Percentiles rank a stretch among this genome's conserved stretches.
Conservation (phyloP, 2,888 invertebrate genomes). For the Celastrina argiolus region DNA sequence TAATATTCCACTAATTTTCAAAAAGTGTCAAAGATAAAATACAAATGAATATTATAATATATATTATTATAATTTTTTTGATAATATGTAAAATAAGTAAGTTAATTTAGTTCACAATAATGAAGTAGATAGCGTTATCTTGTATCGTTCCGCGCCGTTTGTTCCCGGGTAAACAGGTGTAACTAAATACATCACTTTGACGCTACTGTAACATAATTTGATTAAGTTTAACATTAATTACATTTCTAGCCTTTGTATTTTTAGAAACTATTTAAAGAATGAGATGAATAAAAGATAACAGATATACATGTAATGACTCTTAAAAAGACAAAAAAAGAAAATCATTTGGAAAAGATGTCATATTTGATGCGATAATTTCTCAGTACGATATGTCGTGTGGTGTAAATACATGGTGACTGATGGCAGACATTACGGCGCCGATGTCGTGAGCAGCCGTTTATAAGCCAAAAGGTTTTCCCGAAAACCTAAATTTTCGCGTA, state of each 20-base stretch:
- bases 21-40: neutral
- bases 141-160: conserved; percentile 12
- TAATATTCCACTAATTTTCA: neutral
- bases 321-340: neutral
- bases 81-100: neutral
- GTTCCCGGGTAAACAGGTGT: neutral
- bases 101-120: neutral
- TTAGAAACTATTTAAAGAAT: neutral
- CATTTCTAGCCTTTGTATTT: neutral
- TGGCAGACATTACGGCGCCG: conserved; percentile 48
- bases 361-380: neutral
- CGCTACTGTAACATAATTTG: conserved; percentile 5
- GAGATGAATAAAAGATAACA: too few relatives aligned
- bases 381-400: conserved; percentile 32
- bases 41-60: neutral
- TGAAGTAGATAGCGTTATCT: conserved; percentile 10
- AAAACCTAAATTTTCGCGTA: neutral
- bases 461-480: neutral
- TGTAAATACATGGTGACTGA: conserved; percentile 37
- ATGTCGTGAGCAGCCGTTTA: conserved; percentile 27
- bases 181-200: neutral
- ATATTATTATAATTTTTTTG: neutral
- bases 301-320: neutral
- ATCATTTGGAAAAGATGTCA: neutral
- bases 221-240: neutral